Base-by-base conservation (phyloP, 1,140 invertebrate species). In the Drosophila ironensis region DNA sequence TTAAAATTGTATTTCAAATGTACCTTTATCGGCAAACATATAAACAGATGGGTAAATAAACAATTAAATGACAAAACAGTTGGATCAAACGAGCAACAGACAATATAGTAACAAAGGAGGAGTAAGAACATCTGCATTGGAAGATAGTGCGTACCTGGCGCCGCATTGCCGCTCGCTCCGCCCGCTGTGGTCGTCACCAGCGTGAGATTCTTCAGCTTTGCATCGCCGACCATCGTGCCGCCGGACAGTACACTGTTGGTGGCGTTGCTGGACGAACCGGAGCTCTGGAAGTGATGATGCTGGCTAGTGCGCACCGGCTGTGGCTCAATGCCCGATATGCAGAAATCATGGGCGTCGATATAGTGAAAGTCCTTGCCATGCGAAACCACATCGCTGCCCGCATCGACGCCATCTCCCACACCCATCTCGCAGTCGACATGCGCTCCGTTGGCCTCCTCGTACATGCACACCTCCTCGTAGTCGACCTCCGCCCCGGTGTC, bases 181-280 rank as follows among this genome's bases (percentile, higher is more conserved):
- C 38, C 19, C 9, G 75, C 50, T 2, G 78, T 74, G 28, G 80
- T 86, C 4, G 80, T 84, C 11, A 86, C 81, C 28, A 86, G 68
- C 35, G 80, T 86, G 81, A 86, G 81, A 87, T 86, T 87, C 80
- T 86, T 87, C 6, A 86, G 81, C 61, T 86, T 86, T 41, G 67
- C 64, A 30, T 86, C 80, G 6, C 61, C 51, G 14, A 71, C 50
- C 14, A 63, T n/a, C 0, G 64, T 50, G 8, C 45, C 46, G n/a
- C 78, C 78, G 4, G 46, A 33, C 0, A 86, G 44, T 0, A 86
- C 78, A 17, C 77, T 81, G 2, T 81, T 81, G 2, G 60, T 68
- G 20, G 59, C 33, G 20, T 44, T 50, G 27, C 40, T 22, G 19
- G 68, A 11, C 19, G 48, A 5, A 8, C 51, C 11, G 22, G 51